Percentiles rank a stretch among this genome's conserved stretches.
Conservation (phyloP, 92 coral and sea anemone genomes). For the Epizoanthus fatuus region DNA sequence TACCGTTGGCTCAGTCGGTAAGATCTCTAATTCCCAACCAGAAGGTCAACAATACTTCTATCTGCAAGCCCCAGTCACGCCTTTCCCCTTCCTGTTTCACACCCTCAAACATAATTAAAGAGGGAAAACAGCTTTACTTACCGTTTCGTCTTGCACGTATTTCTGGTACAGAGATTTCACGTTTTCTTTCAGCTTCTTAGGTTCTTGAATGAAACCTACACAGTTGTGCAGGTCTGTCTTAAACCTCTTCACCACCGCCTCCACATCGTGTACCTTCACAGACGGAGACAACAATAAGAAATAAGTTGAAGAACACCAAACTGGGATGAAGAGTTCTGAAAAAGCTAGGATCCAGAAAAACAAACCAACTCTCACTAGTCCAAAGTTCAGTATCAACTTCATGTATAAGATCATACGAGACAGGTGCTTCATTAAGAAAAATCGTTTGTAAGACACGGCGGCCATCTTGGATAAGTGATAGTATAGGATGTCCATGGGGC, state of each 20-base stretch:
- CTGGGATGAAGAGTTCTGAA: too few species aligned
- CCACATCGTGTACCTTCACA: slow-evolving; percentile 92
- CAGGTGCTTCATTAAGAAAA: too few species aligned
- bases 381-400: too few species aligned
- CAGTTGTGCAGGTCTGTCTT: slow-evolving; percentile 98
- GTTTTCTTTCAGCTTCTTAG: slow-evolving; percentile 95
- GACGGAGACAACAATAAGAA: neutral
- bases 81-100: neutral
- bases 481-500: too few species aligned
- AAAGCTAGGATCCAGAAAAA: too few species aligned
- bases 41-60: neutral
- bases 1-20: too few species aligned
- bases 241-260: slow-evolving; percentile 97
- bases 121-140: slow-evolving; percentile 27
- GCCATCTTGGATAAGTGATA: too few species aligned
- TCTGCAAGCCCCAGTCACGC: neutral
- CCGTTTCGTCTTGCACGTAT: slow-evolving; percentile 99
- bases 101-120: neutral
- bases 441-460: too few species aligned
- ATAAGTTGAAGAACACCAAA: too few species aligned
- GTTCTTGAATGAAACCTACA: slow-evolving; percentile 98
- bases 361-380: too few species aligned
- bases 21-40: neutral
- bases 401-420: too few species aligned
- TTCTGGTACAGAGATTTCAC: slow-evolving; percentile 91